Conservation (phyloP, 2,797 vertebrate species). For the Momotus momota region DNA sequence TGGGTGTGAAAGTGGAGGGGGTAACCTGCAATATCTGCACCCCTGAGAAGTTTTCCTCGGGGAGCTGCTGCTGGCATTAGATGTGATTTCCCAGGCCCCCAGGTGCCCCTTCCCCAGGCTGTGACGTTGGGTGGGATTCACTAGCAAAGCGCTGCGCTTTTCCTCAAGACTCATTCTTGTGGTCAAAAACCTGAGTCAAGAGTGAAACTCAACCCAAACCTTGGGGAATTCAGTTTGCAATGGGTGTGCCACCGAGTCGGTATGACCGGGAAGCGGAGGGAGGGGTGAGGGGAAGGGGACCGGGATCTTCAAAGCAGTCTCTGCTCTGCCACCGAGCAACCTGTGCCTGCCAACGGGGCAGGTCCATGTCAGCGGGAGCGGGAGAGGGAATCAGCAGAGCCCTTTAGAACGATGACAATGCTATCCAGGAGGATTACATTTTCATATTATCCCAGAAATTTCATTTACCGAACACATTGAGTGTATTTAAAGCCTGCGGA, state of each 20-base stretch:
- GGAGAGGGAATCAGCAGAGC: neutral
- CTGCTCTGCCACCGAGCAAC: neutral
- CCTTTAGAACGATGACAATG: neutral
- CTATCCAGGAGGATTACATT: constrained; percentile 47
- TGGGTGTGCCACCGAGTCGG: neutral
- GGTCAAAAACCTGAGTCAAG: neutral
- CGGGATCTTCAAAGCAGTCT: neutral
- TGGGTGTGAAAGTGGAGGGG: neutral
- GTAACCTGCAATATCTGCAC: accelerated
- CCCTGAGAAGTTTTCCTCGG: neutral
- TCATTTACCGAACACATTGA: constrained; percentile 31
- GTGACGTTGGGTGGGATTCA: accelerated
- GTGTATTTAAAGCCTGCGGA: neutral
- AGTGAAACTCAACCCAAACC: neutral
- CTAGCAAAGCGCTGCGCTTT: neutral
- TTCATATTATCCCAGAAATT: constrained; percentile 42
- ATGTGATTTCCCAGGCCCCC: neutral
- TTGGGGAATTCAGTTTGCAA: neutral
- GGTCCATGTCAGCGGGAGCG: neutral
- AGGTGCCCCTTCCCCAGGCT: neutral
- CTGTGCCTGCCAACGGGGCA: neutral
- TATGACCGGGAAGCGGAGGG: neutral
- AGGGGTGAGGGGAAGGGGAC: neutral
- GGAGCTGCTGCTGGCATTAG: neutral
- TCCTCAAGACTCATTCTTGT: neutral